A percentile compares a stretch with the other conserved stretches of the same genome.
phyloP scores from a whole-genome alignment of 2,113 vertebrate species.

The Platysternon megacephalum region DNA sequence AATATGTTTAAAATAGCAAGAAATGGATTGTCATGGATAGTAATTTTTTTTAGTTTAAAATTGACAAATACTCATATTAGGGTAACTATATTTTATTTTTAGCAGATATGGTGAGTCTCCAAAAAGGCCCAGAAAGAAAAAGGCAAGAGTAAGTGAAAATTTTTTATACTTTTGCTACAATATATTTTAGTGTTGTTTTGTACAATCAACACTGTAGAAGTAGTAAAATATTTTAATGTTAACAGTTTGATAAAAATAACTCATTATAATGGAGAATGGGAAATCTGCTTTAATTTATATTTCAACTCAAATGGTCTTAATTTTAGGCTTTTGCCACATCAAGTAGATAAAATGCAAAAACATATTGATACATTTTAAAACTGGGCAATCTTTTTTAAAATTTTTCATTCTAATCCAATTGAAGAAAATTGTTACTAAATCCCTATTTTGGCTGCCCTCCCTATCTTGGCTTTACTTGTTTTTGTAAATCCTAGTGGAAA shows the following conservation, averaged over 20 bases:
- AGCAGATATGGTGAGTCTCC: not conserved
- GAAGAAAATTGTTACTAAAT: not conserved
- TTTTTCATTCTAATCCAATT: not conserved
- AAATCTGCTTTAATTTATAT: not conserved
- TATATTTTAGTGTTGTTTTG: not conserved
- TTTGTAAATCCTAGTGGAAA: not conserved
- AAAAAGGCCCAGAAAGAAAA: slow-evolving; percentile 20
- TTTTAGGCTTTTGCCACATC: not conserved
- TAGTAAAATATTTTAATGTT: not conserved
- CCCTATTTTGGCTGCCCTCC: not conserved
- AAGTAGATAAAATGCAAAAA: not conserved
- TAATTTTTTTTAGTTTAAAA: not conserved
- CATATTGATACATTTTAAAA: not conserved
- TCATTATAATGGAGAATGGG: not conserved
- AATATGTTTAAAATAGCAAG: not conserved
- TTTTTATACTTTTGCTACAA: not conserved
- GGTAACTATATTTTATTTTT: slow-evolving; percentile 25
- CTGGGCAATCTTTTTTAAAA: not conserved
- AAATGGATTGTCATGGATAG: not conserved
- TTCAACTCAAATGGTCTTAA: not conserved
- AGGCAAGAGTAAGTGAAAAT: not conserved
- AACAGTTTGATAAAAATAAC: not conserved
- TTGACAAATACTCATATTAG: not conserved
- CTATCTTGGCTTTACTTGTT: not conserved
- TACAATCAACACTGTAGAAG: not conserved